Evolutionary conservation across 2,888 invertebrate species (phyloP).

Genomic region (Pyrocoelia pectoralis): DNA sequence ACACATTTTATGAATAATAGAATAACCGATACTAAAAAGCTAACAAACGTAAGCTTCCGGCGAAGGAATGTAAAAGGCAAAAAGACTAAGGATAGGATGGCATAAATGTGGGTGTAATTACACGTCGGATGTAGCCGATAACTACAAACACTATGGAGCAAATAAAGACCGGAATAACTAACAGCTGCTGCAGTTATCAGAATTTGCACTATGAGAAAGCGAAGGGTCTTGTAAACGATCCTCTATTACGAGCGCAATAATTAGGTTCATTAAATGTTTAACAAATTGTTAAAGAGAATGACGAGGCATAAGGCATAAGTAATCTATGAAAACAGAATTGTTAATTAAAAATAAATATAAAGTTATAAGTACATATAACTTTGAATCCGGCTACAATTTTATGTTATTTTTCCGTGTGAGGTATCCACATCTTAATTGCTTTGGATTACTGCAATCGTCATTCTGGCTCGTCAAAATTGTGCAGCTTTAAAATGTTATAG

Average conservation of each 20-base stretch:
- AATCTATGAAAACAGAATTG: too few relatives aligned
- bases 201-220: slow-evolving; percentile 2
- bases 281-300: neutral
- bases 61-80: neutral
- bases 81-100: neutral
- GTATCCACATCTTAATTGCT: too few relatives aligned
- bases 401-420: too few relatives aligned
- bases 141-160: neutral
- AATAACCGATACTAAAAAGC: neutral
- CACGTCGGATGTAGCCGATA: slow-evolving; percentile 2
- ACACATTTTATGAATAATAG: too few relatives aligned
- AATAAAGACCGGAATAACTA: neutral
- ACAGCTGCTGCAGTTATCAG: slow-evolving; percentile 5
- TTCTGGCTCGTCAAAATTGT: too few relatives aligned
- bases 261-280: neutral
- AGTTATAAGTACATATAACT: too few relatives aligned
- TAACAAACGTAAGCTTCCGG: neutral
- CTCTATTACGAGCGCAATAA: neutral
- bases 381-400: too few relatives aligned
- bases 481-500: too few relatives aligned
- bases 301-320: neutral
- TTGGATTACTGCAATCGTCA: too few relatives aligned
- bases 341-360: too few relatives aligned
- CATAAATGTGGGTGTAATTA: slow-evolving; percentile 3
- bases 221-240: neutral